Evolutionary conservation across 2,888 invertebrate genomes (phyloP), one percentile per base, ranked within the genome.

Genomic region (Drosophila cognata): DNA sequence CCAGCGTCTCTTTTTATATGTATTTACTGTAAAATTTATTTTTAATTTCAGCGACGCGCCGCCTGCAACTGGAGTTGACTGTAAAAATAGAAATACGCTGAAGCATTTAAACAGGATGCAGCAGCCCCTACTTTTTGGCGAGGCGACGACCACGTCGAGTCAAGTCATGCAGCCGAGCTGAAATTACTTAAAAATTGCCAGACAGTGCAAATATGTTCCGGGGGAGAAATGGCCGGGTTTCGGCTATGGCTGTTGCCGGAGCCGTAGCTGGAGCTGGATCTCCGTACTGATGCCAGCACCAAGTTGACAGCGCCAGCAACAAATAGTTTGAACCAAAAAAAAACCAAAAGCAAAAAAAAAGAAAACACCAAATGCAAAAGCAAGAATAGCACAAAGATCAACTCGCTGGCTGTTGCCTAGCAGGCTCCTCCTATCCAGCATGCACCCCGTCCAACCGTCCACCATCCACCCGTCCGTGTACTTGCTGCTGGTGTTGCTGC

Each of bases 21-120:
- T 90, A 90, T 86, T 86, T 90, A 86, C 88, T 90, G 89, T 86
- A 89, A 90, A 86, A 86, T 86, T 88, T 90, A 90, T 90, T 86
- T 86, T 90, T 86, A 90, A 86, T 86, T 86, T 90, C 75, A 88
- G 77, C 81, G 86, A 89, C 75, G 74, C 78, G 81, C 56, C 69
- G 67, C 75, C 70, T 79, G 69, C 74, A 69, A 55, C 72, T 64
- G 71, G 65, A 70, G 72, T 63, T 62, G 69, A 76, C 71, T 71
- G 66, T 56, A 64, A 50, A 60, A 62, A 62, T 48, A 53, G 31
- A 58, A 62, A 33, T 51, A 66, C 51, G 51, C 71, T 68, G 71
- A 71, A 84, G 82, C 84, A 88, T 85, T 85, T 85, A 89, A 85
- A 85, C 85, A 89, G 85, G 85, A 85, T 85, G 84, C 90, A 79